phyloP scores from a whole-genome alignment of 2,113 vertebrate species.

The Gobio gobio region DNA sequence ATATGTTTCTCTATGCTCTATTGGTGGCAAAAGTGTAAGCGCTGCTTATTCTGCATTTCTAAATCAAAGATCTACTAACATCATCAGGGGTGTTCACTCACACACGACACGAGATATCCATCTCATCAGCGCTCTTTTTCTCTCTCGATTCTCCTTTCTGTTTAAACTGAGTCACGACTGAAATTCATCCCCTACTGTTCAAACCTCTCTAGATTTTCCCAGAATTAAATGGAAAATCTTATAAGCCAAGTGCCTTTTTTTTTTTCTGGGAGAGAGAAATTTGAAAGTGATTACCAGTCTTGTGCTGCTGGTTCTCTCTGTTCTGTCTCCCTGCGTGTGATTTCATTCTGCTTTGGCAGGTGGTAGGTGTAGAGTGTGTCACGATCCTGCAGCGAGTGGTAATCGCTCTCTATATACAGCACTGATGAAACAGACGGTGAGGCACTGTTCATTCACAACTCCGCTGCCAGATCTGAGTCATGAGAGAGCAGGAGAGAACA shows the following conservation, averaged over 20 bases:
- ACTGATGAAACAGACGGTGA: slow-evolving; percentile 31
- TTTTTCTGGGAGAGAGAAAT: not conserved
- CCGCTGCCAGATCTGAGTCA: slow-evolving; percentile 44
- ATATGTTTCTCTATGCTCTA: not conserved
- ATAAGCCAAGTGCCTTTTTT: not conserved
- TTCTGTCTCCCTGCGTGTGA: slow-evolving; percentile 15
- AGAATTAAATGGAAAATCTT: slow-evolving; percentile 9
- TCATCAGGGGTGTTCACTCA: not conserved
- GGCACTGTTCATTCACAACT: slow-evolving; percentile 53
- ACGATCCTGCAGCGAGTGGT: slow-evolving; percentile 50
- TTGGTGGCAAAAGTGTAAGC: not conserved
- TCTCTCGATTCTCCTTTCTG: not conserved
- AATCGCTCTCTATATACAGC: slow-evolving; percentile 45
- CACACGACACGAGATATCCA: not conserved
- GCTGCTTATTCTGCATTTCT: not conserved
- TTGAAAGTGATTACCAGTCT: slow-evolving; percentile 5
- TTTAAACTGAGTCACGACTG: not conserved
- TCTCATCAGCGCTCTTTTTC: not conserved
- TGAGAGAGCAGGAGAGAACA: slow-evolving; percentile 39
- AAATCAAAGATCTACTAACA: slow-evolving; percentile 14
- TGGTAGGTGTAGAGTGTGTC: slow-evolving; percentile 55
- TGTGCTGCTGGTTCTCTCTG: slow-evolving; percentile 33
- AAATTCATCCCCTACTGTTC: slow-evolving; percentile 7
- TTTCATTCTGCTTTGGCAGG: slow-evolving; percentile 28
- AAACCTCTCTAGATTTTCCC: slow-evolving; percentile 5